Percentiles rank a stretch among this genome's conserved stretches.
These are phyloP conservation scores for Timema cristinae DNA, from an alignment of 2,888 invertebrate genomes.

Conservation along the genomic window DNA sequence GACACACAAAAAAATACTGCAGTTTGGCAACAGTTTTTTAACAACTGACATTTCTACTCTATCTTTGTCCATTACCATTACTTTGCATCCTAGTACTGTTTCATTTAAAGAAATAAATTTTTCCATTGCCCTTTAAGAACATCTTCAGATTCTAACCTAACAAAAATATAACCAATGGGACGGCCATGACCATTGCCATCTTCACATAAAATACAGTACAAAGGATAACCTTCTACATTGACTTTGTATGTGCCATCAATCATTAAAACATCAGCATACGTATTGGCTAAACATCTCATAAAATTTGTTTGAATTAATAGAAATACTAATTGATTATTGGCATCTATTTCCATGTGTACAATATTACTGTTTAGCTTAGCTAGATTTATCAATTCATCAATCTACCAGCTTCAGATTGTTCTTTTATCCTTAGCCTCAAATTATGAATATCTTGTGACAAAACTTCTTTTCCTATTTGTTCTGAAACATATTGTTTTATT, in stretches of 20 bases:
- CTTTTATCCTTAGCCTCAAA: constrained; percentile 7
- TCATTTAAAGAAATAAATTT: constrained; percentile 4
- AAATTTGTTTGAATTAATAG: constrained; percentile 17
- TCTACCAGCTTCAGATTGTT: background rate
- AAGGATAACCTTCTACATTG: constrained; percentile 21
- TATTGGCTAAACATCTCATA: constrained; percentile 14
- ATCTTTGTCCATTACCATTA: constrained; percentile 19
- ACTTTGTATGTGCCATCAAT: constrained; percentile 23
- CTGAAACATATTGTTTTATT: constrained; percentile 12
- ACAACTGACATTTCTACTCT: constrained; percentile 13
- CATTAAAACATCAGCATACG: constrained; percentile 17
- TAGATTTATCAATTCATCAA: background rate
- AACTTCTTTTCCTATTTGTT: constrained; percentile 13
- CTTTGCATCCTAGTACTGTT: constrained; percentile 3
- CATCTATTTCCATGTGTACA: constrained; percentile 13
- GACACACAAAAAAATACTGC: too few species aligned
- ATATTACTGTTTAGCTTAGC: background rate
- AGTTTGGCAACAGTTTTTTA: constrained; percentile 6
- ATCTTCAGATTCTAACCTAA: constrained; percentile 13
- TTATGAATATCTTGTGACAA: constrained; percentile 14
- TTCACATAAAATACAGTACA: constrained; percentile 20
- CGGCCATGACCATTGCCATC: constrained; percentile 2
- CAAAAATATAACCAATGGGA: constrained; percentile 20
- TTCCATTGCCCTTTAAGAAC: constrained; percentile 1
- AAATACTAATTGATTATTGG: constrained; percentile 1